Evolutionary conservation across 2,888 invertebrate genomes (phyloP).

Genomic region (Hirtodrosophila trivittata): DNA sequence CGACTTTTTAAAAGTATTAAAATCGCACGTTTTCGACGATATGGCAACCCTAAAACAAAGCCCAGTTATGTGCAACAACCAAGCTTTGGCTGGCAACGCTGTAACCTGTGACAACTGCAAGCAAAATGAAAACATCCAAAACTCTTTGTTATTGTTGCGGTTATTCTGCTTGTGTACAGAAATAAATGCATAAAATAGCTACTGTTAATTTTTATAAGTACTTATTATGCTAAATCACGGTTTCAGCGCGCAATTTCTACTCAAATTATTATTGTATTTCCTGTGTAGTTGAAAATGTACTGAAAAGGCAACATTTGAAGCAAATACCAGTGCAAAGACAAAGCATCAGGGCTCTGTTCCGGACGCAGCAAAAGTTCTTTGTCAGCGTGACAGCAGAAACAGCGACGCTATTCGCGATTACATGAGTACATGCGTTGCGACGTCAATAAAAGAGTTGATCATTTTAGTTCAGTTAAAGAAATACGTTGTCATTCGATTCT

Average conservation of each 20-base stretch:
- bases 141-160: slow-evolving; percentile 31
- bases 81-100: slow-evolving; percentile 55
- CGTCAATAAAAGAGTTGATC: background rate
- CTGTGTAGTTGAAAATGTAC: slow-evolving; percentile 42
- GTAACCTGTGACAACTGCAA: slow-evolving; percentile 46
- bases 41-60: slow-evolving; percentile 23
- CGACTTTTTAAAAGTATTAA: background rate
- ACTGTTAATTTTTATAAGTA: slow-evolving; percentile 35
- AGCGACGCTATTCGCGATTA: slow-evolving; percentile 29
- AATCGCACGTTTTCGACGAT: background rate
- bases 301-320: slow-evolving; percentile 9
- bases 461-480: background rate
- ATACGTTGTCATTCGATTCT: background rate
- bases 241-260: slow-evolving; percentile 29
- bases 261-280: slow-evolving; percentile 29
- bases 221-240: slow-evolving; percentile 38
- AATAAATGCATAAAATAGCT: slow-evolving; percentile 34
- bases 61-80: slow-evolving; percentile 17
- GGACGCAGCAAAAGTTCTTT: slow-evolving; percentile 56
- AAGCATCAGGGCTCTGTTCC: slow-evolving; percentile 41
- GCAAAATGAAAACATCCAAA: slow-evolving; percentile 50
- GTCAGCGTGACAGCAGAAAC: slow-evolving; percentile 37
- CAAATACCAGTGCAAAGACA: slow-evolving; percentile 28
- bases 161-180: slow-evolving; percentile 31
- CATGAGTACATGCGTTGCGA: slow-evolving; percentile 24